Percentiles rank a stretch among this genome's conserved stretches.
phyloP scores from a whole-genome alignment of 2,888 invertebrate species.

The Melinaea menophilus region DNA sequence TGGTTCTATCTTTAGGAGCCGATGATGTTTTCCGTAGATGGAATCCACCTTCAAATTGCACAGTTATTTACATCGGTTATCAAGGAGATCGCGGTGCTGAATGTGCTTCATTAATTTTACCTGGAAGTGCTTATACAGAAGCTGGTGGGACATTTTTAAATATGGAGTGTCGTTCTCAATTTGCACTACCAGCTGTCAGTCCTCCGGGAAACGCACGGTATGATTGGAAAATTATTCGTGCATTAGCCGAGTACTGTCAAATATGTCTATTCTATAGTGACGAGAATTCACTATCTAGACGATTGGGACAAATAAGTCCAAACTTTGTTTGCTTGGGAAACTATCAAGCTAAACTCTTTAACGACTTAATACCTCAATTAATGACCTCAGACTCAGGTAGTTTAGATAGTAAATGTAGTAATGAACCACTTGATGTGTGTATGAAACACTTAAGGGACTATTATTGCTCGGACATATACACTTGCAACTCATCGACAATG shows the following conservation, averaged over 20 bases:
- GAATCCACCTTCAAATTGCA: slow-evolving; percentile 85
- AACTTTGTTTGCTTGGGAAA: slow-evolving; percentile 48
- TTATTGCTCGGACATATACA: slow-evolving; percentile 63
- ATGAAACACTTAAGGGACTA: slow-evolving; percentile 55
- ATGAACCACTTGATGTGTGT: slow-evolving; percentile 41
- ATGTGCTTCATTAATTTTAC: slow-evolving; percentile 92
- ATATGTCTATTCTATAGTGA: slow-evolving; percentile 52
- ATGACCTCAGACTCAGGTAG: slow-evolving; percentile 21
- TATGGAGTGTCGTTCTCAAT: slow-evolving; percentile 96
- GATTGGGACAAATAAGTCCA: slow-evolving; percentile 61
- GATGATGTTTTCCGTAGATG: slow-evolving; percentile 89
- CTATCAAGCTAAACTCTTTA: slow-evolving; percentile 52
- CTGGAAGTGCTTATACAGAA: slow-evolving; percentile 98
- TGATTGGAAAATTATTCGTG: slow-evolving; percentile 96
- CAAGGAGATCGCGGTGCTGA: slow-evolving; percentile 96
- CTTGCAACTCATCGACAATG: slow-evolving; percentile 65
- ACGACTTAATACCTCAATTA: slow-evolving; percentile 37
- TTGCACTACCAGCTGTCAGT: slow-evolving; percentile 90
- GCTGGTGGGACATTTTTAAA: slow-evolving; percentile 96
- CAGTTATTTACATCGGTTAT: slow-evolving; percentile 93
- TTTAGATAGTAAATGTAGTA: slow-evolving; percentile 2
- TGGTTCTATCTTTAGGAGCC: slow-evolving; percentile 94
- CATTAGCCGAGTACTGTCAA: slow-evolving; percentile 57
- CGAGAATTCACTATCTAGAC: slow-evolving; percentile 41
- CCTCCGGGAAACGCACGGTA: slow-evolving; percentile 95